Evolutionary conservation across 2,888 invertebrate species (phyloP), one percentile per base, ranked within the genome.

Genomic region (Tromatobia lineatoria): DNA sequence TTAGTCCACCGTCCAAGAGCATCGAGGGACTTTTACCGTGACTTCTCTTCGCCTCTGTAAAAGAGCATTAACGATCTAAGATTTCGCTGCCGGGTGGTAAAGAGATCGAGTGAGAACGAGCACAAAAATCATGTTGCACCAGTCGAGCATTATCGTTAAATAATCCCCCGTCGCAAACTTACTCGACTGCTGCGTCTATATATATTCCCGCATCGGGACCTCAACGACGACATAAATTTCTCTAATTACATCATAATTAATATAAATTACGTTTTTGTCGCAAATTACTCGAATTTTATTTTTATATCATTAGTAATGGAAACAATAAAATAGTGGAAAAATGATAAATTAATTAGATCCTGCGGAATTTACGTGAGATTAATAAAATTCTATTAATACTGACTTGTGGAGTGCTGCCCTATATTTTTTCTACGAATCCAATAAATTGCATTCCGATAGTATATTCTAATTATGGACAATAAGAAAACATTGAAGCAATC

Each of bases 11-110:
- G 57, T 18, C 45, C 74, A 29, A 25, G 47, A 52, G 11, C 45
- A 11, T 11, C 61, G 83, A 75, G 75, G 83, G 70, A 71, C 79
- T 66, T 20, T 45, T 23, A 42, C 29, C 59, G 61, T 52, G 59
- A 50, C 71, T 71, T 70, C 47, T 34, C 69, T 59, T 57, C 45
- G 34, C 54, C 52, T 66, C 64, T 23, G 54, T 70, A 52, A 83
- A 75, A 71, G 79, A 79, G 83, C 79, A 80, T 83, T 83, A 83
- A 83, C 83, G 75, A 83, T 83, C 83, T 80, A 76, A 83, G 83
- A 83, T 83, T 83, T 83, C 83, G 79, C 75, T 71, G 75, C 76
- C 66, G 70, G 61, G 71, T 71, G 80, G 83, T 20, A 69, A 64
- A 75, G 70, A 70, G 70, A 83, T 71, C 80, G 66, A 66, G 75